Evolutionary conservation across 2,888 invertebrate genomes (phyloP).

Genomic region (Heliconius sara): DNA sequence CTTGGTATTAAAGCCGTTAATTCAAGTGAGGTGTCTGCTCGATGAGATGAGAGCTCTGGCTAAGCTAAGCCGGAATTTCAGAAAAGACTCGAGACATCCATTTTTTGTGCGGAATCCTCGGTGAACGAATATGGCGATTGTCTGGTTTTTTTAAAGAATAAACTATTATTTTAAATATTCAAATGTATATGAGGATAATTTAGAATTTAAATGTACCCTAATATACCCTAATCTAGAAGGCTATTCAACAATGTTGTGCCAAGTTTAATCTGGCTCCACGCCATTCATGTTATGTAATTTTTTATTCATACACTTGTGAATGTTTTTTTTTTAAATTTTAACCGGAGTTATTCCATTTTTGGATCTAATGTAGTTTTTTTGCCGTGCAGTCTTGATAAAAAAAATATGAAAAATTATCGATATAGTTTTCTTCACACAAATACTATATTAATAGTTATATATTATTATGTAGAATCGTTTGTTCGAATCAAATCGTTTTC

Average conservation of each 20-base stretch:
- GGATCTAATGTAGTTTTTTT: background rate
- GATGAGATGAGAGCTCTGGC: too few relatives aligned
- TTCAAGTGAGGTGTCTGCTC: too few relatives aligned
- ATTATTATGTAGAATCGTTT: background rate
- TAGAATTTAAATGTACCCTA: background rate
- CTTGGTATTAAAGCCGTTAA: too few relatives aligned
- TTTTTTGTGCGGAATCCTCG: too few relatives aligned
- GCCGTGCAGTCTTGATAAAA: too few relatives aligned
- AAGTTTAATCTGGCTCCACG: background rate
- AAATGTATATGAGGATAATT: background rate
- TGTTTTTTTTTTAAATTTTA: background rate
- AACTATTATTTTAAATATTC: too few relatives aligned
- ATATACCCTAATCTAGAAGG: background rate
- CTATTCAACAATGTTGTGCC: background rate
- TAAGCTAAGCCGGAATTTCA: too few relatives aligned
- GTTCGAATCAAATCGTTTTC: background rate
- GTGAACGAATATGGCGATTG: too few relatives aligned
- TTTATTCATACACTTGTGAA: background rate
- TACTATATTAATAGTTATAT: background rate
- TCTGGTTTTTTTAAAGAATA: too few relatives aligned
- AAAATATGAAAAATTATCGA: too few relatives aligned
- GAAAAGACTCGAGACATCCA: too few relatives aligned
- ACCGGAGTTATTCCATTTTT: background rate
- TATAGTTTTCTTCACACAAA: background rate
- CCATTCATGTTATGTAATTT: background rate